A percentile compares a stretch with the other conserved stretches of the same genome.
Evolutionary conservation across 2,888 invertebrate genomes (phyloP).

Genomic region (Adelognathus sp.): DNA sequence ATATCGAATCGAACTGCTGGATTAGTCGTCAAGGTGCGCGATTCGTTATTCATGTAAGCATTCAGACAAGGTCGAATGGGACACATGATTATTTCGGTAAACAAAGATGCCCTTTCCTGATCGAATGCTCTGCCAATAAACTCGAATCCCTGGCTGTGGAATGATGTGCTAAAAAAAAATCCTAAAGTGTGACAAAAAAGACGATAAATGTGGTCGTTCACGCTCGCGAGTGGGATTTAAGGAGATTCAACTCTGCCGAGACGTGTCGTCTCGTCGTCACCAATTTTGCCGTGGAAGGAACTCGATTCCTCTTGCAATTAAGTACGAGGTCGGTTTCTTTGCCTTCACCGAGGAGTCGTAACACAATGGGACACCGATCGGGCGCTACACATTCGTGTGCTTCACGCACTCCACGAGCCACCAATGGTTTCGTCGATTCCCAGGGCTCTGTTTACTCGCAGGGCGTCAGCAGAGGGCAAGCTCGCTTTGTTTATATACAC

Average conservation of each 20-base stretch:
- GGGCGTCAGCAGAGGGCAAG: not conserved
- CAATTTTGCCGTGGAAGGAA: constrained; percentile 54
- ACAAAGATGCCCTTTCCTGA: too few species aligned
- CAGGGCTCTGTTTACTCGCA: not conserved
- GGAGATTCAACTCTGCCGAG: constrained; percentile 25
- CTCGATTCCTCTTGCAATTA: constrained; percentile 54
- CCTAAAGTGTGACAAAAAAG: not conserved
- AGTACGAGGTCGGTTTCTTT: constrained; percentile 56
- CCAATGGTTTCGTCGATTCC: not conserved
- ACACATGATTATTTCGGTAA: too few species aligned
- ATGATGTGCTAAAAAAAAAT: constrained; percentile 5
- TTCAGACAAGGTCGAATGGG: too few species aligned
- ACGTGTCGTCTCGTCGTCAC: constrained; percentile 35
- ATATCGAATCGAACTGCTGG: too few species aligned
- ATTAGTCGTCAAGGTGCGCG: too few species aligned
- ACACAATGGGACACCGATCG: constrained; percentile 40
- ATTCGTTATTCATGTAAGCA: too few species aligned
- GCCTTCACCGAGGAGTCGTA: constrained; percentile 22
- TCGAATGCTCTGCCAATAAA: too few species aligned
- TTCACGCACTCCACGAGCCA: constrained; percentile 2
- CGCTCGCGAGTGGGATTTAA: not conserved
- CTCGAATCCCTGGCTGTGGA: too few species aligned
- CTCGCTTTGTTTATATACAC: not conserved
- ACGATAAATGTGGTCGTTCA: not conserved
- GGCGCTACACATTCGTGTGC: constrained; percentile 30